Evolutionary conservation across 1,140 invertebrate genomes (phyloP), one percentile per base, ranked within the genome.

Genomic region (Platyscapa corneri): DNA sequence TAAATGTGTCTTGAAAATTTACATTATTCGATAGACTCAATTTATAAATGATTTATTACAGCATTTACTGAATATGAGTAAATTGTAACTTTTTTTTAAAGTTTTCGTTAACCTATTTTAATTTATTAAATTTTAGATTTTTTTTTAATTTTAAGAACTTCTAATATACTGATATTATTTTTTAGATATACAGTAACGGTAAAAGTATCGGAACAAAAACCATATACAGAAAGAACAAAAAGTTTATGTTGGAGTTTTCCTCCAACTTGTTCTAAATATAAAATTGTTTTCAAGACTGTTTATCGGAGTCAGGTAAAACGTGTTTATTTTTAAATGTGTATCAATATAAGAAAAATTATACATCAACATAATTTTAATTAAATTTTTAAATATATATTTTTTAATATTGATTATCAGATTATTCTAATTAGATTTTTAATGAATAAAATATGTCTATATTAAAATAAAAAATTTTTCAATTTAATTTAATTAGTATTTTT

Each of bases 181-280:
- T 53, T 64, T 90, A 97, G 97, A 79, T 97, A 96, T 89, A 95
- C 95, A 60, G 94, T 95, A 65, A 96, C 95, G 34, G 95, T 97
- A 16, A 94, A 94, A 87, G 95, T 97, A 56, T 95, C 96, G 1
- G 96, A 97, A 90, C 93, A 96, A 89, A 95, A 97, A 91, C 96
- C 97, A 0, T 97, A 97, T 88, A 96, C 97, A 92, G 95, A 96
- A 64, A 95, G 96, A 74, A 96, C 96, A 83, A 96, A 96, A 87
- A 95, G 95, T 0, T 98, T 96, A 96, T 98, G 97, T 93, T 94
- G 97, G 14, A 96, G 95, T 89, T 94, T 98, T 56, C 97, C 97
- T 49, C 97, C 97, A 23, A 94, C 96, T 90, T 98, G 98, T 92
- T 97, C 97, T 60, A 97, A 96, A 90, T 98, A 98, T 91, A 96